Evolutionary conservation across 2,797 vertebrate genomes (phyloP), one percentile per base, ranked within the genome.

Genomic region (Cebuella pygmaea): DNA sequence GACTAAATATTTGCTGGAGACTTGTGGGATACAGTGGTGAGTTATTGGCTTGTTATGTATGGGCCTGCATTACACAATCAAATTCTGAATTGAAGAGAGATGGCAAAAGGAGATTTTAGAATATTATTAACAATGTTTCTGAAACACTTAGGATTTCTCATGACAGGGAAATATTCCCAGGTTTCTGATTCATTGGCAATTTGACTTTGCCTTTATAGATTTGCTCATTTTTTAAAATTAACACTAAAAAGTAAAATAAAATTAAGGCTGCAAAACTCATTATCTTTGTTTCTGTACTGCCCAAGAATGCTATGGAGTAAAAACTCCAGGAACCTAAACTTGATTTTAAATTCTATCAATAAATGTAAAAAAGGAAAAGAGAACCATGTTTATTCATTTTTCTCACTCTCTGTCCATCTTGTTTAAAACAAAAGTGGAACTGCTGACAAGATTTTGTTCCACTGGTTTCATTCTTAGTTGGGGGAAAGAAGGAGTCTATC

Each of bases 261-360:
- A 36, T 75, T 80, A 92, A 67, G 88, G 59, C 33, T 50, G 46
- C 74, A 46, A 70, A 92, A 89, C 83, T 30, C 17, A 80, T 57
- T 93, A 19, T 86, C 22, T 86, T 83, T 41, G 74, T 92, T 87
- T 96, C 30, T 1, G 78, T 59, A 13, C n/a, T 36, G 7, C 30
- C 72, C 41, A 90, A 87, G 48, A 80, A 94, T 15, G 72, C n/a
- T 41, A 84, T 50, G 82, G 0, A 33, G 48, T 88, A 79, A 76
- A 44, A 36, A 27, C 30, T 79, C 22, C 6, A 83, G 50, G 92
- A 89, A 78, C 75, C 26, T 30, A 82, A 89, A 78, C 86, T 79
- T 94, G 80, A 93, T 97, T 95, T 95, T 90, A 84, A 96, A 90
- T 92, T 93, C 76, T 95, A 27, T 90, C 44, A 57, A 41, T 95